phyloP scores from a whole-genome alignment of 1,140 invertebrate species.

The Anastatus disparis region DNA sequence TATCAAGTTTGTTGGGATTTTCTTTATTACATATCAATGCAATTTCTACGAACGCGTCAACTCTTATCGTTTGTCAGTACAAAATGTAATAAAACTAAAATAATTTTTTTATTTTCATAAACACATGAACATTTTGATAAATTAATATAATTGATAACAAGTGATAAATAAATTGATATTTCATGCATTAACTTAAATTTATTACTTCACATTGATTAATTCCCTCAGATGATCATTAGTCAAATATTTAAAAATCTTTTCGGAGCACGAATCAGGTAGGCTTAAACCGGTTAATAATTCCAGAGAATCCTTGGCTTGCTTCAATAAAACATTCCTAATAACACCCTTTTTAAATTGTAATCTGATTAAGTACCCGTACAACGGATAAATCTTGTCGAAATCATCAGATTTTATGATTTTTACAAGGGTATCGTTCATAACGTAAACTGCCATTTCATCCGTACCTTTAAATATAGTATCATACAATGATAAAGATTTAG shows the following conservation, averaged over 20 bases:
- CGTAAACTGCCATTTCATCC: not conserved
- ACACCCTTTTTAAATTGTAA: conserved; percentile 1
- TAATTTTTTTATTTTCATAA: too few species aligned
- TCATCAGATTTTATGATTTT: not conserved
- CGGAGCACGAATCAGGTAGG: not conserved
- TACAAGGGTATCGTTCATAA: not conserved
- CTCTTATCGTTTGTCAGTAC: too few species aligned
- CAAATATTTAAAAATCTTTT: conserved; percentile 4
- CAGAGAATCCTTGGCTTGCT: not conserved
- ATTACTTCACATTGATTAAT: conserved; percentile 3
- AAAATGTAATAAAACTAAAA: too few species aligned
- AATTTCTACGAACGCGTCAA: too few species aligned
- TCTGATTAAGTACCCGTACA: conserved; percentile 9
- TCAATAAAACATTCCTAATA: not conserved
- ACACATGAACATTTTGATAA: too few species aligned
- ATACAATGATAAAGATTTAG: conserved; percentile 2
- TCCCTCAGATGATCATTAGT: not conserved
- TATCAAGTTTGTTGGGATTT: too few species aligned
- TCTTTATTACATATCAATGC: too few species aligned
- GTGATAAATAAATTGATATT: too few species aligned
- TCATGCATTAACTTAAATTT: too few species aligned
- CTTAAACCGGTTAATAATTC: not conserved
- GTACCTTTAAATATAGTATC: conserved; percentile 6
- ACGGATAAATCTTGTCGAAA: not conserved
- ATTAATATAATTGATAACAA: too few species aligned